Evolutionary conservation across 2,113 vertebrate genomes (phyloP).

Genomic region (Henicopernis longicauda): DNA sequence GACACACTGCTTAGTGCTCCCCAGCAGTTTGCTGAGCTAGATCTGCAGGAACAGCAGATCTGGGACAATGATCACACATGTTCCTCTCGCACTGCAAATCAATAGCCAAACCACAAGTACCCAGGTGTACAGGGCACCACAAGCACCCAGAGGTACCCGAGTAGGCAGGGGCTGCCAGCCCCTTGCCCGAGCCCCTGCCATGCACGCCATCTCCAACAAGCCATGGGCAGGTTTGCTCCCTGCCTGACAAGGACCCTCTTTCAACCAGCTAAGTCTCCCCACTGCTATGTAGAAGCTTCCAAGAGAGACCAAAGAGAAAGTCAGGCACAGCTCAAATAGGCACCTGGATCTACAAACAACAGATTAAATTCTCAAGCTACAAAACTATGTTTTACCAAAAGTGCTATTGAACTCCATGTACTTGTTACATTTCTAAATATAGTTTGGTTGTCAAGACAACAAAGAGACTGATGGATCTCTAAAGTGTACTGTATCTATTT

Average conservation of each 20-base stretch:
- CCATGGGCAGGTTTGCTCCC: not conserved
- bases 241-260: not conserved
- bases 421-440: slow-evolving; percentile 88
- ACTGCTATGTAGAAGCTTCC: not conserved
- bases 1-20: not conserved
- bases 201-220: not conserved
- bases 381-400: slow-evolving; percentile 79
- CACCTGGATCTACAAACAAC: slow-evolving; percentile 75
- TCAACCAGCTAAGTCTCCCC: not conserved
- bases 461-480: slow-evolving; percentile 81
- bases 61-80: fast-evolving
- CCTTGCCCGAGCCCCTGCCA: not conserved
- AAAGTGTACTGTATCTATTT: slow-evolving; percentile 77
- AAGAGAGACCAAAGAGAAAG: slow-evolving; percentile 34
- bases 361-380: slow-evolving; percentile 78
- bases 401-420: slow-evolving; percentile 82
- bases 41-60: not conserved
- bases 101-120: not conserved
- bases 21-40: not conserved
- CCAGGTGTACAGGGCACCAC: not conserved
- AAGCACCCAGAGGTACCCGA: not conserved
- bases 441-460: slow-evolving; percentile 81
- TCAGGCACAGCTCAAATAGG: slow-evolving; percentile 50
- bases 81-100: not conserved
- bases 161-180: not conserved